Conservation (phyloP, 2,888 invertebrate genomes). For the Hemithea aestivaria region DNA sequence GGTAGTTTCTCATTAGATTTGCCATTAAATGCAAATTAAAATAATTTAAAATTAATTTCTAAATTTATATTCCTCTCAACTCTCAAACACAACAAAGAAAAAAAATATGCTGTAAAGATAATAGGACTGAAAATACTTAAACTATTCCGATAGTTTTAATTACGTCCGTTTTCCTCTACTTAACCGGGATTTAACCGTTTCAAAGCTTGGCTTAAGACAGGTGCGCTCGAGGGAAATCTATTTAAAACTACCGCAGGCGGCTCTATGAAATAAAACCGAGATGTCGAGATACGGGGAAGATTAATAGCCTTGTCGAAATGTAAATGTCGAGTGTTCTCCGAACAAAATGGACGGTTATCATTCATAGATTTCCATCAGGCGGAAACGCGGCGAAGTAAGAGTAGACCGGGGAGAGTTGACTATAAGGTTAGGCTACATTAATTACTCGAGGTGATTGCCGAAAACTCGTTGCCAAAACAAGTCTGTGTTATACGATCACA, state of each 20-base stretch:
- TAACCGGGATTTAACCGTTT: conserved; percentile 40
- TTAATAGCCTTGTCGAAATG: conserved; percentile 51
- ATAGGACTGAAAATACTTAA: neutral
- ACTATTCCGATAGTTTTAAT: conserved; percentile 28
- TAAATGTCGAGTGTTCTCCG: conserved; percentile 39
- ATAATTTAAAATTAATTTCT: too few species aligned
- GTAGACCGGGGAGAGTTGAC: too few species aligned
- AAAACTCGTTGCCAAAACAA: too few species aligned
- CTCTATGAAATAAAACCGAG: conserved; percentile 41
- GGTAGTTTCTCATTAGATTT: too few species aligned
- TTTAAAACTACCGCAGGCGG: conserved; percentile 41
- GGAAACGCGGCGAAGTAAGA: conserved; percentile 63
- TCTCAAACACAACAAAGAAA: too few species aligned
- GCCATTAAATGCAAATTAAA: too few species aligned
- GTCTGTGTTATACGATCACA: too few species aligned
- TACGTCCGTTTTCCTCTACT: conserved; percentile 36
- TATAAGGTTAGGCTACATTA: too few species aligned
- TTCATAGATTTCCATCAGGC: conserved; percentile 72
- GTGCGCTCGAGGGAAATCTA: conserved; percentile 43
- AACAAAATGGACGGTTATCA: conserved; percentile 52
- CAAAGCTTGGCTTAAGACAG: conserved; percentile 40
- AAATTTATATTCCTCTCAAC: too few species aligned
- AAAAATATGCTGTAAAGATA: too few species aligned
- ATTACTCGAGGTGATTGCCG: too few species aligned
- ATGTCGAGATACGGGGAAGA: conserved; percentile 47